A percentile compares a stretch with the other conserved stretches of the same genome.
Evolutionary conservation across 2,113 vertebrate species (phyloP).

Genomic region (Dicerorhinus sumatrensis): DNA sequence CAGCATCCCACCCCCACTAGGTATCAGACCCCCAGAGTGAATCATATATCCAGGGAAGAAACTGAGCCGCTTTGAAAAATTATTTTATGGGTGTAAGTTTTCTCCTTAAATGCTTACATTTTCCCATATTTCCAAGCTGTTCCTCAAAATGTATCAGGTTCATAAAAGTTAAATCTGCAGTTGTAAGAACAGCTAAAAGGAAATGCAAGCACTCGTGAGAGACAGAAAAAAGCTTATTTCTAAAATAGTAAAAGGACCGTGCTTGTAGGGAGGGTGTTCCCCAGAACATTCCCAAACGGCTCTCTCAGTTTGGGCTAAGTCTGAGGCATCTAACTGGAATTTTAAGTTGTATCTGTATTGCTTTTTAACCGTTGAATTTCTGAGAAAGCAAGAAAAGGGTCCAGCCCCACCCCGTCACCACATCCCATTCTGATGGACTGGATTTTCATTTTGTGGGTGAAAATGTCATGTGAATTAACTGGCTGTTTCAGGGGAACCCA

Average conservation of each 20-base stretch:
- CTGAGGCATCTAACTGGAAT: background rate
- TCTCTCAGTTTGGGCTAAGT: background rate
- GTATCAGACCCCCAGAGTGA: background rate
- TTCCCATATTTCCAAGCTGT: background rate
- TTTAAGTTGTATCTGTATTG: background rate
- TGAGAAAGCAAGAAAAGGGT: slow-evolving; percentile 45
- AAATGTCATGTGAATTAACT: slow-evolving; percentile 34
- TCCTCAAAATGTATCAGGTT: slow-evolving; percentile 4
- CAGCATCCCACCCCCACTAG: background rate
- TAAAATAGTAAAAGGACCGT: background rate
- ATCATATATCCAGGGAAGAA: background rate
- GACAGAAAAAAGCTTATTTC: background rate
- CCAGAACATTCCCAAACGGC: background rate
- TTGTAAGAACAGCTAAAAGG: background rate
- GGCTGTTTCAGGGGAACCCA: slow-evolving; percentile 94
- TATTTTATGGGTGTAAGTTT: background rate
- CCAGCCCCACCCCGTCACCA: background rate
- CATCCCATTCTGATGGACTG: background rate
- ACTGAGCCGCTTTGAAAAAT: background rate
- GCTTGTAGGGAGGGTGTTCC: background rate
- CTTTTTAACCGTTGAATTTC: slow-evolving; percentile 63
- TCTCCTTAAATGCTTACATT: background rate
- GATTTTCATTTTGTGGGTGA: no score
- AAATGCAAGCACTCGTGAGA: background rate
- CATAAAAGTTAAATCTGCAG: background rate